Base-by-base conservation (phyloP, 2,113 vertebrate species). In the Tympanuchus pallidicinctus region DNA sequence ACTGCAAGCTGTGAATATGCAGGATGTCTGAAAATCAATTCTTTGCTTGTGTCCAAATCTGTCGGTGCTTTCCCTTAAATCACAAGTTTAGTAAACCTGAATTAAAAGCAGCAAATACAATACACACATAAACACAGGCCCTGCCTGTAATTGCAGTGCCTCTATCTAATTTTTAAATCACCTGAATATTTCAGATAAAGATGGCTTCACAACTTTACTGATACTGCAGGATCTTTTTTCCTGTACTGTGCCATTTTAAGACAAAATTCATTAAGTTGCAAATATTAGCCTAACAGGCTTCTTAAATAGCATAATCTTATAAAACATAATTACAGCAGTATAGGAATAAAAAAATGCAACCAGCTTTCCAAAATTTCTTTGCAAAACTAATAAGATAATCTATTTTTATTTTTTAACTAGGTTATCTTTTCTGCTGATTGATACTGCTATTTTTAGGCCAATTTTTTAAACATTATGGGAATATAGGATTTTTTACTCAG, bases 381-480 rank as follows among this genome's bases (percentile, higher is more conserved):
- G 38, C 54, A 90, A 63, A 83, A 38, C 52, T 64, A 64, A 11
- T 17, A 83, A 69, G 43, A 38, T 38, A 59, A 18, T 28, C 4
- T 50, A 14, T 87, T 86, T 82, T 57, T 19, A 52, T 78, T 80
- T 88, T 90, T 34, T 42, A 75, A 6, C 5, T 40, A 60, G 6
- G 6, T 6, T 79, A 32, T 21, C 65, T 64, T 75, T 89, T 69
- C 18, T 85, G 27, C 65, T 70, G 5, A 34, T 81, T 84, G 11
- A 47, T 92, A 48, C 16, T 50, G 36, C 64, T 94, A 82, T 77
- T 89, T 90, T 90, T 79, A 59, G 21, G 72, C 38, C 8, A 57
- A 40, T 43, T 89, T 92, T 94, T 89, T 93, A 48, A 72, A 94
- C 90, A 40, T 73, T 34, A 47, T 76, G 43, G 74, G 67, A 90